Conservation (phyloP, 2,888 invertebrate genomes). For the Noctua comes region DNA sequence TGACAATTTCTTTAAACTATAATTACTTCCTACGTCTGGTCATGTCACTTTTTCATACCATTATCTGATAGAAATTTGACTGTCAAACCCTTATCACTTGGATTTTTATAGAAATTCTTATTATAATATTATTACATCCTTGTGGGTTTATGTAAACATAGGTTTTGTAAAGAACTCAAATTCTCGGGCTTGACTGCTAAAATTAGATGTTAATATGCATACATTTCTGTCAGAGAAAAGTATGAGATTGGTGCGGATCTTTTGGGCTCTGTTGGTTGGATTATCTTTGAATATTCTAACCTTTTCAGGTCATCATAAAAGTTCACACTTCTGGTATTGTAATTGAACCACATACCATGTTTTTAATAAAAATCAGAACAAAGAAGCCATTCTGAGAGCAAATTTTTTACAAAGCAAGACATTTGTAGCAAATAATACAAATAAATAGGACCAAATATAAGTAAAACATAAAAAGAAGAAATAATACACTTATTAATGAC, state of each 20-base stretch:
- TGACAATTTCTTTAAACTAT: constrained; percentile 53
- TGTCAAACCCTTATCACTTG: constrained; percentile 79
- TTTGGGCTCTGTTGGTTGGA: background rate
- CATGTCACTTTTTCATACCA: constrained; percentile 71
- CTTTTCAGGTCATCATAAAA: background rate
- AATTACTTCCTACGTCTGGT: constrained; percentile 63
- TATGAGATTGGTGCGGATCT: background rate
- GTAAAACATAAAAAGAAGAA: background rate
- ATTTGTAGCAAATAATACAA: background rate
- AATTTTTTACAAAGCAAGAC: no score
- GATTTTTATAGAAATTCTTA: constrained; percentile 69
- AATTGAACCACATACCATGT: background rate
- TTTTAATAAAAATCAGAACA: background rate
- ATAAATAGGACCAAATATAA: no score
- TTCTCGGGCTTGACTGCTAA: constrained; percentile 18
- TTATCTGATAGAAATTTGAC: constrained; percentile 72
- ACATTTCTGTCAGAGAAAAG: background rate
- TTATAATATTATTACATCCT: constrained; percentile 63
- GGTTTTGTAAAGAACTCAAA: constrained; percentile 46
- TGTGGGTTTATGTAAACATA: constrained; percentile 48
- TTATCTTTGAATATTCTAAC: background rate
- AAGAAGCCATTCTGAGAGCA: background rate
- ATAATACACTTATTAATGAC: background rate
- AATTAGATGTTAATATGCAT: constrained; percentile 9
- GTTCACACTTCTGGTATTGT: background rate